Percentiles rank a stretch among this genome's conserved stretches.
phyloP scores from a whole-genome alignment of 1,140 invertebrate genomes.

The Zaprionus capensis region DNA sequence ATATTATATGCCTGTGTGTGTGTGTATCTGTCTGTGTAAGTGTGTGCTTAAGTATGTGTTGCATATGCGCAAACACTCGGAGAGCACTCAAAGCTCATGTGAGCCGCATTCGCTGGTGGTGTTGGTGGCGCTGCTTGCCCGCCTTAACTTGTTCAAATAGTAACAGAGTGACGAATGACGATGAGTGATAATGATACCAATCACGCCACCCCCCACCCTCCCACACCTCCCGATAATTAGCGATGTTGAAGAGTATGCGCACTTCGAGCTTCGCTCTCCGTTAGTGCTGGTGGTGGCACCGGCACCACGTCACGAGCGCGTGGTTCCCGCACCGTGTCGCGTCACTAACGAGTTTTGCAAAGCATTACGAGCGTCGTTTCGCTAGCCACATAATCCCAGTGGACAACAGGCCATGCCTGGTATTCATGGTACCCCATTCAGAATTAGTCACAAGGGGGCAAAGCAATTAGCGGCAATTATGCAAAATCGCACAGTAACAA shows the following conservation, averaged over 20 bases:
- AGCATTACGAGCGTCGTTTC: conserved; percentile 10
- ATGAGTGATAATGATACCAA: conserved; percentile 44
- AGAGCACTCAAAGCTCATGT: conserved; percentile 66
- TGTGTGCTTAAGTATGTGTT: conserved; percentile 8
- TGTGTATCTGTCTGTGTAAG: background rate
- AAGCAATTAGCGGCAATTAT: conserved; percentile 64
- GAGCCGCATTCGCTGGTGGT: conserved; percentile 22
- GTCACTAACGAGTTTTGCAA: conserved; percentile 52
- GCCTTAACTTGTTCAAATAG: conserved; percentile 46
- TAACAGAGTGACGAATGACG: conserved; percentile 55
- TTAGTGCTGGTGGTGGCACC: background rate
- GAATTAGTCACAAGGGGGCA: conserved; percentile 67
- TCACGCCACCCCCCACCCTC: background rate
- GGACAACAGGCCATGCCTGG: background rate
- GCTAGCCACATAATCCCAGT: conserved; percentile 32
- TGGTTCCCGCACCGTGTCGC: conserved; percentile 16
- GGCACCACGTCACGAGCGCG: conserved; percentile 40
- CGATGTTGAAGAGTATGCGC: conserved; percentile 9
- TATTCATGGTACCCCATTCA: conserved; percentile 48
- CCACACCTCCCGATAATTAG: conserved; percentile 38
- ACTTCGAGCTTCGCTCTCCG: background rate
- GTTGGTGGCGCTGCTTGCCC: conserved; percentile 22
- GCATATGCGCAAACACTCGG: conserved; percentile 49
- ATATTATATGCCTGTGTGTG: background rate
- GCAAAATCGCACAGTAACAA: conserved; percentile 35